Conservation (phyloP, 2,797 vertebrate species). For the Phoxinus dragarum region DNA sequence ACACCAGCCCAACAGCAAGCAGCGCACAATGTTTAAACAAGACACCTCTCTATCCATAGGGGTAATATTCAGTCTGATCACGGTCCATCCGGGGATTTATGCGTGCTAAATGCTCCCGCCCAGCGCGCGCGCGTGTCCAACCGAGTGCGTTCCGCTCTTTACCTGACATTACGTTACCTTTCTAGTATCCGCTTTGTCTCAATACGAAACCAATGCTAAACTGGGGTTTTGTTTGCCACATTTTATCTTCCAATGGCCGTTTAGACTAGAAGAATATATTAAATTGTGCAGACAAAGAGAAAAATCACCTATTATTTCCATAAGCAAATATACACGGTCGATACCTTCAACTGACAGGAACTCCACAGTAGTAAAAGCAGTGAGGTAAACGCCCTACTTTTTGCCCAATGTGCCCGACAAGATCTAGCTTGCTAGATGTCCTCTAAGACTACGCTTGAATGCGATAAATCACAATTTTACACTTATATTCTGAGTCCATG, state of each 20-base stretch:
- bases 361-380: constrained; percentile 30
- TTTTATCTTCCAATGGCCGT: neutral
- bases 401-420: constrained; percentile 32
- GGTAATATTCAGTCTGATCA: constrained; percentile 5
- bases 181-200: constrained; percentile 15
- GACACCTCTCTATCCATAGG: neutral
- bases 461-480: neutral
- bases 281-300: neutral
- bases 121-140: neutral
- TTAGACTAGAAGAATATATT: neutral
- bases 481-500: neutral
- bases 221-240: too few species aligned
- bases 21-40: constrained; percentile 56
- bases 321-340: neutral
- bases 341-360: constrained; percentile 43
- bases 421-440: constrained; percentile 41
- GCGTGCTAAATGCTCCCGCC: constrained; percentile 3
- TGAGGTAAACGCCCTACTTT: constrained; percentile 54
- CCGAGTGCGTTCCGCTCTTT: neutral
- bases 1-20: constrained; percentile 62
- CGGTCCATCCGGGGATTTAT: constrained; percentile 34
- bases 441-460: neutral
- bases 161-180: constrained; percentile 42
- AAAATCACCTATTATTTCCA: neutral
- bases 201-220: neutral